phyloP scores from a whole-genome alignment of 2,888 invertebrate genomes.

The Plusia festucae region DNA sequence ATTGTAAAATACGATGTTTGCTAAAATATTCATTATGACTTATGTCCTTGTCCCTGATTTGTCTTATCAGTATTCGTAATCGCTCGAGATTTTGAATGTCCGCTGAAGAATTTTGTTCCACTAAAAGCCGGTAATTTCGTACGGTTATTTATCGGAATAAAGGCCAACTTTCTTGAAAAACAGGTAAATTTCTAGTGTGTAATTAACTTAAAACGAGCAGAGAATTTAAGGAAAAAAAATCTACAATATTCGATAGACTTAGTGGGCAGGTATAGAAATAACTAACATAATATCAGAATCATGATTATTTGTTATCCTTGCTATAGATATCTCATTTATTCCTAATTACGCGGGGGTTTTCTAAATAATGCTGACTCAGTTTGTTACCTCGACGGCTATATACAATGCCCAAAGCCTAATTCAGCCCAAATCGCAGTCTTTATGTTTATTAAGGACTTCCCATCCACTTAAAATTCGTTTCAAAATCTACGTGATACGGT shows the following conservation, averaged over 20 bases:
- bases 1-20: neutral
- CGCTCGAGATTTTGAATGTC: neutral
- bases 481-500: slow-evolving; percentile 2
- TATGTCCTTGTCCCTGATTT: neutral
- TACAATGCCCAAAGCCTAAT: too few relatives aligned
- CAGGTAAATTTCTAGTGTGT: neutral
- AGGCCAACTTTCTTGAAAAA: slow-evolving; percentile 1
- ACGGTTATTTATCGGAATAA: slow-evolving; percentile 2
- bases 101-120: neutral
- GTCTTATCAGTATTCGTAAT: slow-evolving; percentile 1
- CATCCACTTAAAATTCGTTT: too few relatives aligned
- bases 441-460: too few relatives aligned
- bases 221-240: neutral
- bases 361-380: too few relatives aligned
- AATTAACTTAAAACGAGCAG: neutral
- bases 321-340: too few relatives aligned
- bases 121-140: slow-evolving; percentile 4
- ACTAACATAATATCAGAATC: too few relatives aligned
- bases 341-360: too few relatives aligned
- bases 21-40: neutral
- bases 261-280: too few relatives aligned
- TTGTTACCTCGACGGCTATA: too few relatives aligned
- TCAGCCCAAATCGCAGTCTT: too few relatives aligned
- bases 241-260: too few relatives aligned
- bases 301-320: too few relatives aligned